Conservation (phyloP, 2,888 invertebrate genomes). For the Habrosyne pyritoides region DNA sequence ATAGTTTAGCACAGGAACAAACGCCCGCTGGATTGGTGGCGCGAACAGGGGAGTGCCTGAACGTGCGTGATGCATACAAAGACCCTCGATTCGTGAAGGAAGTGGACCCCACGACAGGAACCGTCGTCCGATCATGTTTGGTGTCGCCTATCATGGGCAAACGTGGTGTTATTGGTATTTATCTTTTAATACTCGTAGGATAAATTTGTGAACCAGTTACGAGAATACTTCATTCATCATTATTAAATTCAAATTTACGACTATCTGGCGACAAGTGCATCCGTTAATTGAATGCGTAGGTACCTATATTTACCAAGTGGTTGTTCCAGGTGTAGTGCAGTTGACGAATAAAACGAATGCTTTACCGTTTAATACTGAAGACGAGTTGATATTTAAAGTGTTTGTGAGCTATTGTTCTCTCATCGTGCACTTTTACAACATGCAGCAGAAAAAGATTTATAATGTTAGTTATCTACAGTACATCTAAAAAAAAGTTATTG, state of each 20-base stretch:
- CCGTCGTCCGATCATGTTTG: slow-evolving; percentile 81
- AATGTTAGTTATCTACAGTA: slow-evolving; percentile 55
- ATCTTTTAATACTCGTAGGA: neutral
- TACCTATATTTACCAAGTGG: neutral
- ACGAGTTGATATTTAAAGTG: slow-evolving; percentile 81
- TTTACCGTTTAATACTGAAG: slow-evolving; percentile 73
- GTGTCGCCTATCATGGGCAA: slow-evolving; percentile 81
- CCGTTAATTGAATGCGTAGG: neutral
- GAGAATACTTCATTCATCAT: too few species aligned
- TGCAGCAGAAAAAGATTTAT: slow-evolving; percentile 74
- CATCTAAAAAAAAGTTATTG: too few species aligned
- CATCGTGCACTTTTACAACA: slow-evolving; percentile 81
- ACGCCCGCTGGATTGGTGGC: slow-evolving; percentile 82
- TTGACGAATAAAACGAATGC: slow-evolving; percentile 80
- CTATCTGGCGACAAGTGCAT: too few species aligned
- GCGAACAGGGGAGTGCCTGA: slow-evolving; percentile 71
- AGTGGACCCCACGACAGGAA: slow-evolving; percentile 80
- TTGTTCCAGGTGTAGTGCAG: slow-evolving; percentile 80
- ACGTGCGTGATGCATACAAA: slow-evolving; percentile 81
- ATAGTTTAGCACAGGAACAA: slow-evolving; percentile 71
- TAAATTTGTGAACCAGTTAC: too few species aligned
- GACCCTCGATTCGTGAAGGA: slow-evolving; percentile 81
- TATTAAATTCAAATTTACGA: too few species aligned
- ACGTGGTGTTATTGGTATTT: slow-evolving; percentile 72
- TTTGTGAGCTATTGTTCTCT: slow-evolving; percentile 84